Base-by-base conservation (phyloP, 2,888 invertebrate genomes). In the Cheilosia vulpina region DNA sequence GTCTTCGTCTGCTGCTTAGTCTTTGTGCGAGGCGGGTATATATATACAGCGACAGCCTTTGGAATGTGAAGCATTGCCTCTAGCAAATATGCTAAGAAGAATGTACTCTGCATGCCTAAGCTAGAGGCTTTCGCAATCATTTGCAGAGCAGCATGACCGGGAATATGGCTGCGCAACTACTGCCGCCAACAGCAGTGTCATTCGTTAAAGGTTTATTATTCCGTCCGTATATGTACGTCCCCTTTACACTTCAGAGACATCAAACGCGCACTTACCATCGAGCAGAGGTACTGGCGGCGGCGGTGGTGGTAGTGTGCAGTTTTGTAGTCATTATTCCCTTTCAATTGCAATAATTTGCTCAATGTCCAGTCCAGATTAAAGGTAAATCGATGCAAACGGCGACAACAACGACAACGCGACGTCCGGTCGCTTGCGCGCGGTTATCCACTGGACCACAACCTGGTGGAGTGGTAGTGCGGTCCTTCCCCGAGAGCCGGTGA, bases 281-380 rank as follows among this genome's bases (percentile, higher is more conserved):
- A 53, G 17, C 17, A 9, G 55, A 60, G 58, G 65, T 68, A 13
- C 13, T 38, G 13, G 38, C 13, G 11, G 38, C 13, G 11, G 27
- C 6, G 69, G 69, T 73, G 41, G 34, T 50, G 57, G 68, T 77
- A 58, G 79, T 81, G 81, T 80, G 71, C 62, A 66, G 76, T 76
- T 81, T 62, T 81, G 80, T 81, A 76, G 77, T 81, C 80, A 81
- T 81, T 81, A 85, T 80, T 85, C 85, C 85, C 77, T 85, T 85
- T 81, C 85, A 85, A 85, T 85, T 85, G 85, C 81, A 85, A 85
- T 85, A 85, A 85, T 80, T 85, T 85, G 80, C 85, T 85, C 85
- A 85, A 77, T 85, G 85, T 85, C 85, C 80, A 85, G 66, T 81
- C 81, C 68, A 85, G 85, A 85, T 85, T 85, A 85, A 81, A 85